A percentile compares a stretch with the other conserved stretches of the same genome.
These are phyloP conservation scores for Illadopsis cleaveri DNA, from an alignment of 2,113 vertebrate genomes.

Conservation along the genomic window DNA sequence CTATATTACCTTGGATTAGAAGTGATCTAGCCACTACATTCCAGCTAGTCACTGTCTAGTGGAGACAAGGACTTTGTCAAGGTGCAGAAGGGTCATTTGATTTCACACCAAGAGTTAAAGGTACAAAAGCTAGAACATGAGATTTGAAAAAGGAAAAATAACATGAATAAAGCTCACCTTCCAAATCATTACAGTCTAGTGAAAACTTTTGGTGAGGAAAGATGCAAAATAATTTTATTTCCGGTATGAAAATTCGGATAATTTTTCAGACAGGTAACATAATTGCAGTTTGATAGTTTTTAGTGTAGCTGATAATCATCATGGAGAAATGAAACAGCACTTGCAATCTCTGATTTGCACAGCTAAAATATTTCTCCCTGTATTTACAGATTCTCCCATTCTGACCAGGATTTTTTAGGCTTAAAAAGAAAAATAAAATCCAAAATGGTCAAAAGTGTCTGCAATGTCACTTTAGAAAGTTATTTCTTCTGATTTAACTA, in stretches of 20 bases:
- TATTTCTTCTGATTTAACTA: not conserved
- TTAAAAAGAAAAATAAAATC: not conserved
- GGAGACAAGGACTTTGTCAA: not conserved
- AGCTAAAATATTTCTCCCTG: not conserved
- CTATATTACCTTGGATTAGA: not conserved
- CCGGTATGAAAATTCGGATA: not conserved
- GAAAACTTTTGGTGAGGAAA: not conserved
- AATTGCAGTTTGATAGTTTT: not conserved
- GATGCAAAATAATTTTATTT: not conserved
- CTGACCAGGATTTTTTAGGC: not conserved
- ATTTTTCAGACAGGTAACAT: not conserved
- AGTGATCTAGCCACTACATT: not conserved
- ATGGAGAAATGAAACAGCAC: not conserved
- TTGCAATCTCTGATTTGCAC: not conserved
- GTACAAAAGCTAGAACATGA: not conserved
- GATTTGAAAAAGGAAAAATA: not conserved
- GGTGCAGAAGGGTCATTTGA: not conserved
- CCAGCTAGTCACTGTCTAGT: not conserved
- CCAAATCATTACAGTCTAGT: not conserved
- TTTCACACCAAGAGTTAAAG: not conserved
- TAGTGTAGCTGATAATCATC: not conserved
- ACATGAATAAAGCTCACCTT: not conserved
- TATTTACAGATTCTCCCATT: not conserved
- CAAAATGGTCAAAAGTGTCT: not conserved
- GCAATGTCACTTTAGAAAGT: not conserved